Base-by-base conservation (phyloP, 2,113 vertebrate species). In the Tachycineta bicolor region DNA sequence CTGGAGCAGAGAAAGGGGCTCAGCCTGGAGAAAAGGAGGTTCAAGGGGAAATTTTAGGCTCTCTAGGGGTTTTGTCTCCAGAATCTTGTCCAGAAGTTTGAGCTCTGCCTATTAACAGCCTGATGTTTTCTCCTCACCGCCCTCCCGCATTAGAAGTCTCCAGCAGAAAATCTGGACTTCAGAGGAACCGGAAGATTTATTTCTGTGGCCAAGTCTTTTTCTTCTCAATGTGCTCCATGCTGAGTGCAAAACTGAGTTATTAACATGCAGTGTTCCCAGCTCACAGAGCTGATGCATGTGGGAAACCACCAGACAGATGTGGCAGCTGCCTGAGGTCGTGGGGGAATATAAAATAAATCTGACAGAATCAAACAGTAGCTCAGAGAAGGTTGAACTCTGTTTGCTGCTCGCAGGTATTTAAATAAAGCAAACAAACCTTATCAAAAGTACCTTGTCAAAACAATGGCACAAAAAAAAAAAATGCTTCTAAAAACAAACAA, bases 1-100 rank as follows among this genome's bases (percentile, higher is more conserved):
- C 63, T 53, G 23, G 8, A n/a, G 28, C 0, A 0, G 28, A 33
- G 28, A 4, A 58, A 31, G 19, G 60, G 12, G 20, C 43, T 56
- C 50, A 75, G 23, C 15, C 33, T 58, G 55, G 33, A 58, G 55
- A 20, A 64, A 17, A 56, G 58, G 50, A 63, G 25, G 59, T 31
- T 73, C 43, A 37, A 18, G 67, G 2, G 34, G 6, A 3, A 49
- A 12, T 15, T 33, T 43, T 0, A 1, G 14, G 11, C 34, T 43
- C 21, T 29, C 15, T 25, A 10, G 34, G 16, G 21, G 34, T 21
- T 76, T 76, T 59, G 16, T 31, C 44, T 44, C 26, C 2, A 52
- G 14, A 59, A 22, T 9, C 7, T 37, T 31, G 4, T 22, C 37
- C 53, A 80, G 49, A 59, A 52, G 26, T 65, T 44, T 52, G 11